Percentiles rank a stretch among this genome's conserved stretches.
Conservation (phyloP, 2,888 invertebrate species). For the Carterocephalus palaemon region DNA sequence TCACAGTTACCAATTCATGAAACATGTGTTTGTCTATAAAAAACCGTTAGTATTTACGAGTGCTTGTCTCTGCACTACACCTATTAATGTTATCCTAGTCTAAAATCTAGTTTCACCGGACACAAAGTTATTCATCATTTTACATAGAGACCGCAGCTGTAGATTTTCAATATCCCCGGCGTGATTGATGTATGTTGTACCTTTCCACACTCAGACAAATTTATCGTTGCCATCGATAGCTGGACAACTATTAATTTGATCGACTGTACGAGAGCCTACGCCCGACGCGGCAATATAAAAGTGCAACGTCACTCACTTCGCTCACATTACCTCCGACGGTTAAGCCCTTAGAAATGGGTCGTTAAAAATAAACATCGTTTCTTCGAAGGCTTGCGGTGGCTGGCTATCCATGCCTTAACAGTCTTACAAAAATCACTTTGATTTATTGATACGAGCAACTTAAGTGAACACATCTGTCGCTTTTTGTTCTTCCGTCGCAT, state of each 20-base stretch:
- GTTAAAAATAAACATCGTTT: slow-evolving; percentile 70
- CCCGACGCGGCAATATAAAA: slow-evolving; percentile 47
- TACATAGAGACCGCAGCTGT: slow-evolving; percentile 52
- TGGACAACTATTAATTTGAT: slow-evolving; percentile 65
- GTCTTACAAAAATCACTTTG: slow-evolving; percentile 52
- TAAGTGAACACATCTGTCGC: slow-evolving; percentile 49
- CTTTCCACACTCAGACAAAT: slow-evolving; percentile 62
- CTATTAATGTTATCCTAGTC: background rate
- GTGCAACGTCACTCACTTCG: slow-evolving; percentile 66
- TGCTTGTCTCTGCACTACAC: slow-evolving; percentile 32
- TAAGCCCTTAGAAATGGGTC: slow-evolving; percentile 58
- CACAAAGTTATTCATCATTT: slow-evolving; percentile 44
- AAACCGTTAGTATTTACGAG: too few relatives aligned
- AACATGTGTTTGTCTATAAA: slow-evolving; percentile 66
- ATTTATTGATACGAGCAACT: slow-evolving; percentile 52
- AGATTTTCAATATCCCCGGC: slow-evolving; percentile 62
- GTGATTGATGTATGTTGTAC: slow-evolving; percentile 65
- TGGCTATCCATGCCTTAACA: slow-evolving; percentile 51
- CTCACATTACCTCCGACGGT: slow-evolving; percentile 48
- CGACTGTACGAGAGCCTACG: slow-evolving; percentile 45
- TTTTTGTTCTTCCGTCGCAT: slow-evolving; percentile 32
- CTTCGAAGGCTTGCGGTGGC: slow-evolving; percentile 55
- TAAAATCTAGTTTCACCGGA: background rate
- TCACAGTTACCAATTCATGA: slow-evolving; percentile 61
- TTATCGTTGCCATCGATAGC: slow-evolving; percentile 66